Evolutionary conservation across 2,888 invertebrate genomes (phyloP).

Genomic region (Ptilodon capucinus): DNA sequence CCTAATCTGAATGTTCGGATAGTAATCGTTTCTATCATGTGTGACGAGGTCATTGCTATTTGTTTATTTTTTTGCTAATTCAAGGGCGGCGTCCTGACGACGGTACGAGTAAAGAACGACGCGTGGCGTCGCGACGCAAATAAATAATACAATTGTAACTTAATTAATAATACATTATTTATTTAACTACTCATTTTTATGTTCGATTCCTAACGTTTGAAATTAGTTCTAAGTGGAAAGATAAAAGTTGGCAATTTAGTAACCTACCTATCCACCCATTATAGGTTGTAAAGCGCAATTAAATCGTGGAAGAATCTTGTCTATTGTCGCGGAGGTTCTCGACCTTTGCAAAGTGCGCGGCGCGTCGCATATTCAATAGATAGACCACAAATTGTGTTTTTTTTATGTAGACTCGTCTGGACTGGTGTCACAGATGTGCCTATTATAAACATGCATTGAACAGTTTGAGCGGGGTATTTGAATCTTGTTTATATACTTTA

Average conservation of each 20-base stretch:
- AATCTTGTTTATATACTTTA: background rate
- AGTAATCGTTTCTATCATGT: constrained; percentile 65
- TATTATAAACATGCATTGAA: constrained; percentile 13
- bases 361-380: constrained; percentile 55
- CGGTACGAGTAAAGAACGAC: constrained; percentile 28
- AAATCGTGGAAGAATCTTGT: constrained; percentile 53
- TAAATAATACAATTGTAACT: constrained; percentile 23
- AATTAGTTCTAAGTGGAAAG: constrained; percentile 6
- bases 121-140: constrained; percentile 23
- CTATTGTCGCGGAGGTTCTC: constrained; percentile 64
- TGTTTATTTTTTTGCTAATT: constrained; percentile 74
- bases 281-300: constrained; percentile 43
- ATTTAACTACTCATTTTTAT: too few species aligned
- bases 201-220: too few species aligned
- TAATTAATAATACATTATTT: too few species aligned
- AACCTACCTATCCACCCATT: background rate
- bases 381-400: constrained; percentile 49
- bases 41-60: constrained; percentile 78
- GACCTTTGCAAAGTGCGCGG: constrained; percentile 57
- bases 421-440: constrained; percentile 36
- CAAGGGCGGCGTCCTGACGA: constrained; percentile 69
- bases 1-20: constrained; percentile 72
- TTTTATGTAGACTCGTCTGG: constrained; percentile 43
- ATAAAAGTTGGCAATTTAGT: constrained; percentile 4
- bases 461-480: background rate